Evolutionary conservation across 1,140 invertebrate species (phyloP), one percentile per base, ranked within the genome.

Genomic region (Dinoponera quadriceps): DNA sequence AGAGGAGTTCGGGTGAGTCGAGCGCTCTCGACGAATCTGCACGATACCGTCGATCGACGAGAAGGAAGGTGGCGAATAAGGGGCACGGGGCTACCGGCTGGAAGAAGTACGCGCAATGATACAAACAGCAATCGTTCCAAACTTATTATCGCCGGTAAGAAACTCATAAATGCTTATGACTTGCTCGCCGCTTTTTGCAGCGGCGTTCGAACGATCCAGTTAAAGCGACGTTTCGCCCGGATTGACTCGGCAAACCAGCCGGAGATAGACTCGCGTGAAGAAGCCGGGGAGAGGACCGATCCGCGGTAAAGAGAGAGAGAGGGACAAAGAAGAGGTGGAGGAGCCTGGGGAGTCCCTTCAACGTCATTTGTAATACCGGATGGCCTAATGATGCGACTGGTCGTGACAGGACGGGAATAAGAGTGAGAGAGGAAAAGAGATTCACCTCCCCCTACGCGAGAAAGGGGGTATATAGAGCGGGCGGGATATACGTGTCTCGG

Each of bases 331-430:
- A 57, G 59, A 84, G 73, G 57, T 78, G 77, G 54, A 74, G 60
- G 59, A 65, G 69, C 44, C 62, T 60, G 18, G 48, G 87, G 25
- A 73, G 73, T 68, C 77, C 63, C 83, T 83, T 87, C 80, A 86
- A 90, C 84, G 86, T 90, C 89, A 86, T 91, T 90, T 90, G 90
- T 90, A 90, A 91, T 91, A 87, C 84, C 77, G 86, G 83, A 88
- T 84, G 86, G 87, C 86, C 89, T 91, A 91, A 91, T 89, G 90
- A 91, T 89, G 90, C 88, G 83, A 85, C 83, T 83, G 87, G 83
- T 90, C 85, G 87, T 86, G 89, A 90, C 89, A 85, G 88, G 63
- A 89, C 78, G 71, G 51, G 89, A 85, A 89, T 90, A 86, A 89
- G 80, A 90, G 72, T 88, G 82, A 81, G 77, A 48, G 73, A 59